Base-by-base conservation (phyloP, 1,140 invertebrate genomes). In the Nephila pilipes region DNA sequence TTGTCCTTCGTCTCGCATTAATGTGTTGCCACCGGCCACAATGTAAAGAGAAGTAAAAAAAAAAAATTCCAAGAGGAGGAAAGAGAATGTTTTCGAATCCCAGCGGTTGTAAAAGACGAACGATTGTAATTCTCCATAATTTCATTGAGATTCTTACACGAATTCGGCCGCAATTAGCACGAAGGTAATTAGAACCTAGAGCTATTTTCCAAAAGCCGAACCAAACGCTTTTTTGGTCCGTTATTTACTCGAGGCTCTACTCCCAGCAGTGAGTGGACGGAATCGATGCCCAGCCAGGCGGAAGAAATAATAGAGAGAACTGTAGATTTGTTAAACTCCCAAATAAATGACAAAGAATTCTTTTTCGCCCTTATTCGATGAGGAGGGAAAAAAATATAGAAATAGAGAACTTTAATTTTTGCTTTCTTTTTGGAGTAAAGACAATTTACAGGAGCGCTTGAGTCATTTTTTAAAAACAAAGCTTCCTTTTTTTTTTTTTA, bases 121-220 rank as follows among this genome's bases (percentile, higher is more conserved):
- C 65, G 46, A 80, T 89, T 75, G 87, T 79, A 89, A 57, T 36
- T 55, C 85, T 25, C 89, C 75, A 91, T 91, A 91, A 91, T 91
- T 91, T 83, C 89, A 91, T 91, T 91, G 89, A 58, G 87, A 75
- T 90, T 90, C 87, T 90, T 90, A 55, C 54, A 55, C 75, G 89
- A 81, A 58, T 83, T 38, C 57, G 58, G 25, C 79, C 79, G 89
- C 89, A 91, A 91, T 91, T 91, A 91, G 89, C 89, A 91, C 89
- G 80, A 63, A 32, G 25, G 89, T 91, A 91, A 91, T 91, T 91
- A 91, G 89, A 91, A 91, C 89, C 89, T 60, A 10, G 20, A 83
- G 89, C 89, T 91, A 91, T 91, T 91, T 89, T 75, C 88, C 46
- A 91, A 90, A 81, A 91, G 89, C 89, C 57, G 89, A 91, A 91